Base-by-base conservation (phyloP, 2,888 invertebrate genomes). In the Cataglyphis rosenhaueri region DNA sequence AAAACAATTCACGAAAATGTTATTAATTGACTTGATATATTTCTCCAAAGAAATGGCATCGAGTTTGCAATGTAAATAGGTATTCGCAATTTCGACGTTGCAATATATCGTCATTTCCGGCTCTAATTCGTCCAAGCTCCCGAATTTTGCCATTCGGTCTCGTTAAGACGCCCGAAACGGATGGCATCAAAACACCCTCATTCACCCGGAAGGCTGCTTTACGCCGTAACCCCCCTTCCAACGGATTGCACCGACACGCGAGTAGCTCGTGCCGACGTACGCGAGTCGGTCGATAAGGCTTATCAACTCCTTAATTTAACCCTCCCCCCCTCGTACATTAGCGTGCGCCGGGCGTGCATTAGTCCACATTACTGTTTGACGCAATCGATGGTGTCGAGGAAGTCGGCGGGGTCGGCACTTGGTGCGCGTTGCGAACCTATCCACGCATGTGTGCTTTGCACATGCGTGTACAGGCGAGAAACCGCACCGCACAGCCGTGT, bases 251-350 rank as follows among this genome's bases (percentile, higher is more conserved):
- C 32, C 57, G 38, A 35, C 66, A 66, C 82, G 78, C 68, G 66
- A 61, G n/a, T n/a, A 52, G 38, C 35, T 52, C 65, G 65, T 61
- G 82, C 44, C 44, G 44, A 86, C 78, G 79, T 75, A 74, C 75
- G 82, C 48, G 85, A 66, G 44, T 25, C 44, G 59, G 74, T 89
- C 88, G 89, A 89, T 89, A 89, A 89, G 86, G 88, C 89, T 89
- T 89, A 89, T 89, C 89, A 85, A 86, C 89, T 91, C 91, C 91
- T 92, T 91, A 91, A 91, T 92, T 91, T 86, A 76, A 70, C 85
- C 82, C 86, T 61, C 83, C 86, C 83, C 86, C 84, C 70, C n/a
- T 78, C 82, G 87, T 89, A 74, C 89, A 88, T 89, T 89, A 89
- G 81, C 84, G 84, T 85, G 87, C 85, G 66, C 89, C 78, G 78